phyloP scores from a whole-genome alignment of 2,888 invertebrate species.

The Lepetodrilus schrolli region DNA sequence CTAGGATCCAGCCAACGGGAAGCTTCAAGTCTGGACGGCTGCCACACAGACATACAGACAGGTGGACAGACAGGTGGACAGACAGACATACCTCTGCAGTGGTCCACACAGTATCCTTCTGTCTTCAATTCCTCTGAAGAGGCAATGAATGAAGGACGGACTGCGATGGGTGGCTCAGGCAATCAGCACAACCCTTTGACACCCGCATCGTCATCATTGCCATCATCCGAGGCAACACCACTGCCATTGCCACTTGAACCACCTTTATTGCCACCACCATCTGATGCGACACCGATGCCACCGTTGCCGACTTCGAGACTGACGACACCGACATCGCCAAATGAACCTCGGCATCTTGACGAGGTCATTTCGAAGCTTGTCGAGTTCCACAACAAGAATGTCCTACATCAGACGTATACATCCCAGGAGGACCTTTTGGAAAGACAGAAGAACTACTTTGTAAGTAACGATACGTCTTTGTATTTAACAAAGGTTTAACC shows the following conservation, averaged over 20 bases:
- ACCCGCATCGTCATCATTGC: not conserved
- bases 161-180: not conserved
- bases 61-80: too few species aligned
- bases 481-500: too few species aligned
- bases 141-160: too few species aligned
- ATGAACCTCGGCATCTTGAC: not conserved
- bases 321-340: too few species aligned
- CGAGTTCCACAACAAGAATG: slow-evolving; percentile 41
- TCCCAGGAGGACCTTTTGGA: slow-evolving; percentile 32
- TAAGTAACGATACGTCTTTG: slow-evolving; percentile 38
- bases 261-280: not conserved
- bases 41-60: too few species aligned
- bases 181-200: not conserved
- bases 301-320: too few species aligned
- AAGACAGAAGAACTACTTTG: slow-evolving; percentile 34
- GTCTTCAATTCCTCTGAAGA: too few species aligned
- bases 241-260: not conserved
- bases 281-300: slow-evolving; percentile 12
- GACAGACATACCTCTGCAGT: too few species aligned
- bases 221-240: not conserved
- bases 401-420: slow-evolving; percentile 37
- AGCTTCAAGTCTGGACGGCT: too few species aligned
- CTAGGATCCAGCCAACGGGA: too few species aligned
- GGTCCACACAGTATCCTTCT: too few species aligned
- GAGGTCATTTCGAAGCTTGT: slow-evolving; percentile 36